phyloP scores from a whole-genome alignment of 2,797 vertebrate genomes.

The Acomys russatus region DNA sequence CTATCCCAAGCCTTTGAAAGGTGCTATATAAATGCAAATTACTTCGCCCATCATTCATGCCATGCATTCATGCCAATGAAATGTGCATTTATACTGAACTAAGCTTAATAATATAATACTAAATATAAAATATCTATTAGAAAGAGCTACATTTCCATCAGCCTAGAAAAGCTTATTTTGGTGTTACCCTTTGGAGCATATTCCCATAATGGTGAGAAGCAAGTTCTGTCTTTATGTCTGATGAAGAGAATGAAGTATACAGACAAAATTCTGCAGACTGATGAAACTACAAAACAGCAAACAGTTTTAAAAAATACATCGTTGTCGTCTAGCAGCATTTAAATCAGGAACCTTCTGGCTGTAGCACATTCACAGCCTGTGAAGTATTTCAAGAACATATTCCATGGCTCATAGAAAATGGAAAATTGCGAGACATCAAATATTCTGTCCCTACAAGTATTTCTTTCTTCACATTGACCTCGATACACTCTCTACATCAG shows the following conservation, averaged over 20 bases:
- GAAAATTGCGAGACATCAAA: slow-evolving; percentile 36
- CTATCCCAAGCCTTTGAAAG: slow-evolving; percentile 79
- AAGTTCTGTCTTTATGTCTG: slow-evolving; percentile 65
- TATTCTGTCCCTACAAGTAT: neutral
- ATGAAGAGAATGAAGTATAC: slow-evolving; percentile 70
- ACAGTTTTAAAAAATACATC: slow-evolving; percentile 60
- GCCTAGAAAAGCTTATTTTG: slow-evolving; percentile 53
- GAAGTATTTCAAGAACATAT: slow-evolving; percentile 32
- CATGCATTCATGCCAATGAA: slow-evolving; percentile 76
- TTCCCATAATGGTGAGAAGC: slow-evolving; percentile 48
- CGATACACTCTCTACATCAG: neutral
- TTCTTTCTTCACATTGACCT: slow-evolving; percentile 38
- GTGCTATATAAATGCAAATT: slow-evolving; percentile 86
- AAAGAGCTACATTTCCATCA: slow-evolving; percentile 59
- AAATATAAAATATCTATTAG: slow-evolving; percentile 80
- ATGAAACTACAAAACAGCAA: slow-evolving; percentile 69
- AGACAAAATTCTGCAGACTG: slow-evolving; percentile 73
- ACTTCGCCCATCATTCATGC: slow-evolving; percentile 77
- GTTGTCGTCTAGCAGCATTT: slow-evolving; percentile 63
- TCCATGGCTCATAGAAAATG: neutral
- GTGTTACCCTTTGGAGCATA: slow-evolving; percentile 63
- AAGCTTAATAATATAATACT: slow-evolving; percentile 79
- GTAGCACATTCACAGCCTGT: neutral
- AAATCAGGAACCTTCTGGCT: neutral
- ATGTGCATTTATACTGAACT: slow-evolving; percentile 73